A percentile compares a stretch with the other conserved stretches of the same genome.
These are phyloP conservation scores for Steromphala cineraria DNA, from an alignment of 2,888 invertebrate genomes.

Conservation along the genomic window DNA sequence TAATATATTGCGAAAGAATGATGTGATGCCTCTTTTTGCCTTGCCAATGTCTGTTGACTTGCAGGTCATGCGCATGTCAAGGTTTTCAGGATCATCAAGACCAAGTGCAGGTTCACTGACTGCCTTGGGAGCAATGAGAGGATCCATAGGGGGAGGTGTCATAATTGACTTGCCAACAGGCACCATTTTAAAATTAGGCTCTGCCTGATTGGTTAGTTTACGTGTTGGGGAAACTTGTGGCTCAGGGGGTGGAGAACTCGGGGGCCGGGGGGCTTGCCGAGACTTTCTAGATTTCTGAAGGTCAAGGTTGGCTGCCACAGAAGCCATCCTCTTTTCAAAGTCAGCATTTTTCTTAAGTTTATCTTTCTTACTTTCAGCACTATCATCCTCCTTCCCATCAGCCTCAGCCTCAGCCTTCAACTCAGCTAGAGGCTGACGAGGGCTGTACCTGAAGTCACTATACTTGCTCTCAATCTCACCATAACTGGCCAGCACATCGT, in stretches of 20 bases:
- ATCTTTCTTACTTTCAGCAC: background rate
- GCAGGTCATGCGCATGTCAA: background rate
- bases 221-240: constrained; percentile 44
- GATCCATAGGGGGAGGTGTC: constrained; percentile 28
- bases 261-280: constrained; percentile 62
- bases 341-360: constrained; percentile 51
- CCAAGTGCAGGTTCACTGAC: constrained; percentile 9
- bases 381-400: background rate
- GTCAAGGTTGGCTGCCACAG: constrained; percentile 61
- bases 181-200: constrained; percentile 67
- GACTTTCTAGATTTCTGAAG: constrained; percentile 55
- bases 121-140: constrained; percentile 1
- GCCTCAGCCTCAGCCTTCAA: constrained; percentile 7
- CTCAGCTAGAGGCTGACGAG: background rate
- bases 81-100: background rate
- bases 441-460: constrained; percentile 31
- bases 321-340: constrained; percentile 62
- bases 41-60: constrained; percentile 40
- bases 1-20: constrained; percentile 62
- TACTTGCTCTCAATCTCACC: constrained; percentile 41
- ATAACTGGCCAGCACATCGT: constrained; percentile 57
- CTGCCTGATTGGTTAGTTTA: constrained; percentile 34
- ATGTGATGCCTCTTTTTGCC: constrained; percentile 56
- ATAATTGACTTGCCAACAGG: constrained; percentile 59
- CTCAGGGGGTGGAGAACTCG: constrained; percentile 55